These are phyloP conservation scores for Stegodyphus mimosarum DNA, from an alignment of 1,140 invertebrate genomes.

Conservation along the genomic window DNA sequence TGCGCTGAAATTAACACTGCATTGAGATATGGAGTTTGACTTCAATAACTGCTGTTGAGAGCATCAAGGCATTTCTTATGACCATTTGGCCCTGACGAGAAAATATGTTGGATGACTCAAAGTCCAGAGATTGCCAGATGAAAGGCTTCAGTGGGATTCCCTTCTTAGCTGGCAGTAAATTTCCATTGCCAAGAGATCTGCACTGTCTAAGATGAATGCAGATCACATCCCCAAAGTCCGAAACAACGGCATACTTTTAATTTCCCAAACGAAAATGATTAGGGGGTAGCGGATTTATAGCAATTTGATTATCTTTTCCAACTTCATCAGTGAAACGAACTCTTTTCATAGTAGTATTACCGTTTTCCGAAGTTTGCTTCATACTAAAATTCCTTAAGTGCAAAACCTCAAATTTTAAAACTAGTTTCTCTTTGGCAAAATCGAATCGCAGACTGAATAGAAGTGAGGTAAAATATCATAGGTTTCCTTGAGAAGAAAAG, in stretches of 20 bases:
- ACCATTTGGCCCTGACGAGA: background rate
- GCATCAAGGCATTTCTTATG: background rate
- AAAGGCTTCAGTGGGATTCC: background rate
- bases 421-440: background rate
- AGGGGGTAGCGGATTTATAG: background rate
- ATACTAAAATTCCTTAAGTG: background rate
- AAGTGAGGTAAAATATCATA: background rate
- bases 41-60: background rate
- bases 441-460: background rate
- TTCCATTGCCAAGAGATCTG: background rate
- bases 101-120: background rate
- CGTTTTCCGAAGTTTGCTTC: background rate
- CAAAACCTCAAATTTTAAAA: background rate
- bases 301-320: background rate
- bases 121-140: background rate
- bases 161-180: background rate
- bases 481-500: background rate
- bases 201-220: background rate
- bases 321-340: background rate
- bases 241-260: background rate
- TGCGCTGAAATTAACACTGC: background rate
- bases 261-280: background rate
- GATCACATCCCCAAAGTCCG: background rate
- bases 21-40: background rate
- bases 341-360: background rate